These are phyloP conservation scores for Psettodes erumei DNA, from an alignment of 2,113 vertebrate genomes.

Conservation along the genomic window DNA sequence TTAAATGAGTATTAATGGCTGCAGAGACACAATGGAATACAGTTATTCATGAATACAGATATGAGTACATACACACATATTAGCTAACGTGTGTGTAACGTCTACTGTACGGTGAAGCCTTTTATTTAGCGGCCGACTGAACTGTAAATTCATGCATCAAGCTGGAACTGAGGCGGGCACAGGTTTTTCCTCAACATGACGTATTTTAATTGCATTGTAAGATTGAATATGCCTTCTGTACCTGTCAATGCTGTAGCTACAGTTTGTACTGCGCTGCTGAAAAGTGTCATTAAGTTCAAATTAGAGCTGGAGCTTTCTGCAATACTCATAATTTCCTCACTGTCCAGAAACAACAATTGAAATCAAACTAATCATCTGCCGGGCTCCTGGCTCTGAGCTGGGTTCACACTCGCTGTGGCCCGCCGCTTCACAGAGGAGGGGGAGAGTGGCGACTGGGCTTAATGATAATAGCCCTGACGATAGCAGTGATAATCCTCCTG, in stretches of 20 bases:
- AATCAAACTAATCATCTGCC: conserved; percentile 23
- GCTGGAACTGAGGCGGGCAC: not conserved
- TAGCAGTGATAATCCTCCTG: conserved; percentile 73
- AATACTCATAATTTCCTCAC: conserved; percentile 22
- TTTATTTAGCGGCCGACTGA: not conserved
- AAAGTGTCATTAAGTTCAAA: conserved; percentile 32
- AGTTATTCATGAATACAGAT: too few species aligned
- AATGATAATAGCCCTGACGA: conserved; percentile 75
- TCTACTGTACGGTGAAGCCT: too few species aligned
- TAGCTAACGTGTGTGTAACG: too few species aligned
- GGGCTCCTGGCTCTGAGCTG: conserved; percentile 8
- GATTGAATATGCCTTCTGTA: too few species aligned
- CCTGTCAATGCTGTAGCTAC: too few species aligned
- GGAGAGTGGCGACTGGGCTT: conserved; percentile 60
- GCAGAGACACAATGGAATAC: too few species aligned
- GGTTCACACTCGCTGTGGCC: conserved; percentile 41
- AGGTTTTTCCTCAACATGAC: too few species aligned
- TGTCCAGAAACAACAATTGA: conserved; percentile 18
- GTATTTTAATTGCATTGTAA: too few species aligned
- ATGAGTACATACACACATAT: too few species aligned
- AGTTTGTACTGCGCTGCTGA: too few species aligned
- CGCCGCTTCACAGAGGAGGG: conserved; percentile 40
- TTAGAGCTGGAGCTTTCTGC: conserved; percentile 7
- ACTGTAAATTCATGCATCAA: not conserved
- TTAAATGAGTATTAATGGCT: too few species aligned